Percentiles rank a stretch among this genome's conserved stretches.
These are phyloP conservation scores for Macheiramphus alcinus DNA, from an alignment of 2,113 vertebrate species.

Conservation along the genomic window DNA sequence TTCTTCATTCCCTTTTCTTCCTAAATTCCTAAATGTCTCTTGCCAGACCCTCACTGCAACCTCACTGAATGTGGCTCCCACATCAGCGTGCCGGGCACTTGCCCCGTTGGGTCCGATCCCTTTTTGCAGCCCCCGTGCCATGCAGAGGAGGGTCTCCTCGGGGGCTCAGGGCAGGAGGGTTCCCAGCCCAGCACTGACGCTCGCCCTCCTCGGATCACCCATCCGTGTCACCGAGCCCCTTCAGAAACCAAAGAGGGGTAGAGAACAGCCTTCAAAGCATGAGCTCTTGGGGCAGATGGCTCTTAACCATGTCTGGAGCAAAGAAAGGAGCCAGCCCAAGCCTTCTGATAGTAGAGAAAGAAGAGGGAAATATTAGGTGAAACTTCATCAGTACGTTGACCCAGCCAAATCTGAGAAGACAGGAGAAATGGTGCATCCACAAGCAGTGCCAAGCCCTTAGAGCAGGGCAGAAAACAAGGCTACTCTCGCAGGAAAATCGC, in stretches of 20 bases:
- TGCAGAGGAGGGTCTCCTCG: background rate
- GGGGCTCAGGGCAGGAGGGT: background rate
- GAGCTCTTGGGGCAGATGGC: background rate
- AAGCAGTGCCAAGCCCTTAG: background rate
- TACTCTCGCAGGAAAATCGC: background rate
- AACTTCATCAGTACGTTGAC: background rate
- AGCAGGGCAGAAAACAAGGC: background rate
- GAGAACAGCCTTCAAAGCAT: background rate
- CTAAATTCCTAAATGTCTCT: background rate
- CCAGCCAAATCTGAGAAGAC: background rate
- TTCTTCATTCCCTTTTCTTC: background rate
- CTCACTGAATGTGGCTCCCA: background rate
- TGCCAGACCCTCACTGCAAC: background rate
- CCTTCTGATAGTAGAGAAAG: background rate
- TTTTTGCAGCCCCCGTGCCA: background rate
- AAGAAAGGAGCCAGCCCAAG: background rate
- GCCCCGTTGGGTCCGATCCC: background rate
- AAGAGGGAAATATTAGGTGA: background rate
- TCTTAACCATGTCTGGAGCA: background rate
- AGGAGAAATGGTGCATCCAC: background rate
- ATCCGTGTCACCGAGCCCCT: rapidly evolving
- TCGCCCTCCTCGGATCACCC: rapidly evolving
- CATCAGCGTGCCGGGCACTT: background rate
- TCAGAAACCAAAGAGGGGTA: background rate
- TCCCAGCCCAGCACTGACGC: background rate